A percentile compares a stretch with the other conserved stretches of the same genome.
Conservation (phyloP, 1,140 invertebrate genomes). For the Pseudomyrmex pallidus region DNA sequence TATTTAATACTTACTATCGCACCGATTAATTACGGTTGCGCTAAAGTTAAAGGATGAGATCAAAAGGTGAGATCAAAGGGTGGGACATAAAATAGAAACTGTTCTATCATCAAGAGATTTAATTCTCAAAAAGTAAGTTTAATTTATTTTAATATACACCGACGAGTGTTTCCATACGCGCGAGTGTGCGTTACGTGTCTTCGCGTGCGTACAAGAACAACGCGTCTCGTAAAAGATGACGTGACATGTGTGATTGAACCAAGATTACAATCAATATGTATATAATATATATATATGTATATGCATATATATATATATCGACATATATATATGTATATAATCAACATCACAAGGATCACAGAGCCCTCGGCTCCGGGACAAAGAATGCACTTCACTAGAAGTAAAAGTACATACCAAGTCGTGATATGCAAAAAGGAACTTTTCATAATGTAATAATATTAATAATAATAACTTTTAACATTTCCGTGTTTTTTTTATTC, state of each 20-base stretch:
- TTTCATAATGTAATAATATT: conserved; percentile 55
- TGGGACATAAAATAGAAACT: neutral
- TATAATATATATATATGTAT: conserved; percentile 65
- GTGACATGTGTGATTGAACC: conserved; percentile 64
- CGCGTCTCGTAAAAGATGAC: conserved; percentile 71
- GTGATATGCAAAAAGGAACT: conserved; percentile 78
- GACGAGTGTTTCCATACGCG: conserved; percentile 66
- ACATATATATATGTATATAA: conserved; percentile 68
- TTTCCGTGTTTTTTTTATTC: conserved; percentile 14
- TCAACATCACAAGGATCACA: conserved; percentile 74
- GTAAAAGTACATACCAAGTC: conserved; percentile 52
- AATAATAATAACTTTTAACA: conserved; percentile 65
- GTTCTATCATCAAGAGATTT: conserved; percentile 64
- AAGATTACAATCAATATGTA: conserved; percentile 70
- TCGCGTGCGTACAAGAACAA: conserved; percentile 71
- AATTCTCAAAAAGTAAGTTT: conserved; percentile 83
- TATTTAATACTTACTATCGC: conserved; percentile 12
- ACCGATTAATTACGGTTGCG: neutral
- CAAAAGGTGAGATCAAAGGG: conserved; percentile 18
- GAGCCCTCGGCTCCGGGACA: conserved; percentile 60
- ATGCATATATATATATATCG: conserved; percentile 65
- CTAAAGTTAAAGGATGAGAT: neutral
- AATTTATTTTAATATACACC: conserved; percentile 81
- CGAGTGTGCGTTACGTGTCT: conserved; percentile 28
- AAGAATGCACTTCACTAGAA: conserved; percentile 53